phyloP scores from a whole-genome alignment of 2,797 vertebrate species.

The Pseudomugil tenellus region DNA sequence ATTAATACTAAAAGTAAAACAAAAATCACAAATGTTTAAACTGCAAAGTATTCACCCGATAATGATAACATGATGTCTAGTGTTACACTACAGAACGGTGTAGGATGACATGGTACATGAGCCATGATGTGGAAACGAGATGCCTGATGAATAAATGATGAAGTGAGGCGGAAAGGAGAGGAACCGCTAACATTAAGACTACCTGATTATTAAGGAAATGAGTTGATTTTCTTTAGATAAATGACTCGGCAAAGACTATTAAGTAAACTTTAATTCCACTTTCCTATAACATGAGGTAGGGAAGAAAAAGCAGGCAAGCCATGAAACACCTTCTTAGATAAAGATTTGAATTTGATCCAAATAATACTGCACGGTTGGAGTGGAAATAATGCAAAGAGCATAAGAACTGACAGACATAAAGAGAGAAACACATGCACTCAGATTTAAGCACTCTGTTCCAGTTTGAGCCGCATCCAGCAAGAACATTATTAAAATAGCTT shows the following conservation, averaged over 20 bases:
- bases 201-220: constrained; percentile 43
- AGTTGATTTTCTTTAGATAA: constrained; percentile 33
- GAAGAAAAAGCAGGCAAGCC: constrained; percentile 13
- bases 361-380: constrained; percentile 46
- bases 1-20: constrained; percentile 12
- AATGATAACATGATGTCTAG: constrained; percentile 6
- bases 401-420: constrained; percentile 23
- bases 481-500: constrained; percentile 26
- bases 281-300: constrained; percentile 46
- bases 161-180: constrained; percentile 29
- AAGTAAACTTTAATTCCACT: constrained; percentile 30
- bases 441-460: constrained; percentile 34
- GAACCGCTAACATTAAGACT: constrained; percentile 33
- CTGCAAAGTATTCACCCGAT: constrained; percentile 25
- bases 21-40: constrained; percentile 1
- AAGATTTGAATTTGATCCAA: constrained; percentile 19
- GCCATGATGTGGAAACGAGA: constrained; percentile 63
- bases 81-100: constrained; percentile 27
- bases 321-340: constrained; percentile 21
- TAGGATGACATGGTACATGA: constrained; percentile 55
- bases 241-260: constrained; percentile 2
- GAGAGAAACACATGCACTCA: constrained; percentile 31
- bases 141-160: constrained; percentile 65
- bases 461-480: constrained; percentile 22
- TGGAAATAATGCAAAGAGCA: constrained; percentile 50